phyloP scores from a whole-genome alignment of 2,888 invertebrate species.

The Odontomyia ornata region DNA sequence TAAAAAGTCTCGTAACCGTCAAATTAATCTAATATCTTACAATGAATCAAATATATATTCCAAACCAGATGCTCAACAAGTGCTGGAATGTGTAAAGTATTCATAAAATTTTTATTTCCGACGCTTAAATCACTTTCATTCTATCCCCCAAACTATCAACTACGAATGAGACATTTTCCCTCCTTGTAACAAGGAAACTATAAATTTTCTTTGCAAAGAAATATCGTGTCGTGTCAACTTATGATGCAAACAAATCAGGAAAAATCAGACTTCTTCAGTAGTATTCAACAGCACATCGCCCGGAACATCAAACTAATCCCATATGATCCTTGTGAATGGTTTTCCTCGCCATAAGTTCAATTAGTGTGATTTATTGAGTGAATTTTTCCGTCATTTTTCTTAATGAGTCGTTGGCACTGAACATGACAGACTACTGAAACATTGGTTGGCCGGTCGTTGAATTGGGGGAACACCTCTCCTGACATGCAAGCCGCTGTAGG shows the following conservation, averaged over 20 bases:
- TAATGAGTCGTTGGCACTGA: conserved; percentile 46
- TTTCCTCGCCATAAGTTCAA: conserved; percentile 43
- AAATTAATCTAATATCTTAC: too few relatives aligned
- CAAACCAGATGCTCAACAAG: background rate
- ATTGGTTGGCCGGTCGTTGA: background rate
- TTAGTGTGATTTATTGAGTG: conserved; percentile 50
- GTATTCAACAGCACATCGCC: background rate
- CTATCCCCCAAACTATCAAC: too few relatives aligned
- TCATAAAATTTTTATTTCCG: background rate
- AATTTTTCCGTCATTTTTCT: conserved; percentile 50
- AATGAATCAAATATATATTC: too few relatives aligned
- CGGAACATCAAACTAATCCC: background rate
- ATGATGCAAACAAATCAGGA: conserved; percentile 43
- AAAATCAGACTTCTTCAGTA: conserved; percentile 10
- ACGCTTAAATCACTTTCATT: too few relatives aligned
- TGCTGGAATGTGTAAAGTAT: background rate
- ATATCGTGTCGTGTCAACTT: conserved; percentile 39
- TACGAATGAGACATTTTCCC: background rate
- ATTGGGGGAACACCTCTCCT: conserved; percentile 19
- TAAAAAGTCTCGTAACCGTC: too few relatives aligned
- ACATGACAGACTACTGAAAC: conserved; percentile 32
- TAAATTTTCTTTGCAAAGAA: conserved; percentile 33
- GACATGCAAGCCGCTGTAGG: background rate
- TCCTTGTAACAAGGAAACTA: conserved; percentile 20
- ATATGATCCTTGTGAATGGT: conserved; percentile 3